Evolutionary conservation across 2,113 vertebrate species (phyloP).

Genomic region (Speoplatyrhinus poulsoni): DNA sequence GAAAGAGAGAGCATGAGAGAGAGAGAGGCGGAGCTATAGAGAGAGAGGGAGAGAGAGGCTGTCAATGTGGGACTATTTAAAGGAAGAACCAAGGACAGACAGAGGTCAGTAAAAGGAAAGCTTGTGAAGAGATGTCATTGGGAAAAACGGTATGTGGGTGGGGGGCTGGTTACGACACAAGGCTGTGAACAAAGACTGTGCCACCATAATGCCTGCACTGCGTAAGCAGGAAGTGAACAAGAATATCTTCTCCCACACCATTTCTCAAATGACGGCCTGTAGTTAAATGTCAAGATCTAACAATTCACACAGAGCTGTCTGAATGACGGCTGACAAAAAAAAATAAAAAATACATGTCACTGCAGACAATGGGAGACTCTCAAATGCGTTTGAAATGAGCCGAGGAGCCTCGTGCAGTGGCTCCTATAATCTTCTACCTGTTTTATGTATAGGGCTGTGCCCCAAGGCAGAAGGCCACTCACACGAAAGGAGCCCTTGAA

Average conservation of each 20-base stretch:
- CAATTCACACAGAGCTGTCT: slow-evolving; percentile 27
- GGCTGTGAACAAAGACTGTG: too few relatives aligned
- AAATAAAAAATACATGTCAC: not conserved
- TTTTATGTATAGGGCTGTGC: slow-evolving; percentile 41
- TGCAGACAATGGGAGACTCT: slow-evolving; percentile 49
- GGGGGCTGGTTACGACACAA: too few relatives aligned
- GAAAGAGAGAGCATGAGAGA: not conserved
- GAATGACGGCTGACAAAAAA: not conserved
- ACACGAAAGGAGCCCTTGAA: slow-evolving; percentile 16
- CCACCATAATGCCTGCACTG: too few relatives aligned
- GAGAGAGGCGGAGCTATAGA: not conserved
- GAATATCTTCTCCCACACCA: slow-evolving; percentile 25
- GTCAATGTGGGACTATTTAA: not conserved
- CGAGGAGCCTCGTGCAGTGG: slow-evolving; percentile 28
- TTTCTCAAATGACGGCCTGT: not conserved
- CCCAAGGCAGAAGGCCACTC: slow-evolving; percentile 28
- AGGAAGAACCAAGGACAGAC: not conserved
- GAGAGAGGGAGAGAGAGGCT: not conserved
- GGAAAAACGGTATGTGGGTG: not conserved
- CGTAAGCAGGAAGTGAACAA: not conserved
- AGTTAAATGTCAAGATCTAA: slow-evolving; percentile 14
- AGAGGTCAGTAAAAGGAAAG: not conserved
- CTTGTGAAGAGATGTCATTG: not conserved
- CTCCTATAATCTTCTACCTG: slow-evolving; percentile 62
- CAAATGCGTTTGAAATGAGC: slow-evolving; percentile 34